phyloP scores from a whole-genome alignment of 1,140 invertebrate genomes.

The Mactra quadrangularis region DNA sequence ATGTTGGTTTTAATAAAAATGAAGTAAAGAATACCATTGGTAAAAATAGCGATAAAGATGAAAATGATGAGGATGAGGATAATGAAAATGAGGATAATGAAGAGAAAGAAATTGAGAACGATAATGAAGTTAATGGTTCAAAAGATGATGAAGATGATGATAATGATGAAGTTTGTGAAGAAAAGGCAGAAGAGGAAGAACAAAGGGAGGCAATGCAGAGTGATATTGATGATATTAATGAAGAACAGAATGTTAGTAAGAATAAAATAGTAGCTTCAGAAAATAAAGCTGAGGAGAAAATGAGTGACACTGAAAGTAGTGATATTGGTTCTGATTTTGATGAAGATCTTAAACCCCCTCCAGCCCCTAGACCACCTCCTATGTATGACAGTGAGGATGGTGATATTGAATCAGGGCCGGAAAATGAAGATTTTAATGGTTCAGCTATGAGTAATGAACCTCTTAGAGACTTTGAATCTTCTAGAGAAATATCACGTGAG shows the following conservation, averaged over 20 bases:
- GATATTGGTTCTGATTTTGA: slow-evolving; percentile 72
- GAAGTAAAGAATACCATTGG: background rate
- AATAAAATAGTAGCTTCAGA: slow-evolving; percentile 16
- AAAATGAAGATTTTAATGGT: slow-evolving; percentile 66
- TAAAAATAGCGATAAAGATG: background rate
- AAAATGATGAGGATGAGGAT: background rate
- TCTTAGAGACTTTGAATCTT: slow-evolving; percentile 71
- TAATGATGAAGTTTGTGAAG: background rate
- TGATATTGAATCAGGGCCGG: slow-evolving; percentile 72
- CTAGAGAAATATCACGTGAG: slow-evolving; percentile 66
- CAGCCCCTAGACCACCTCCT: slow-evolving; percentile 70
- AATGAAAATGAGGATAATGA: slow-evolving; percentile 22
- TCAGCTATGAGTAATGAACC: slow-evolving; percentile 63
- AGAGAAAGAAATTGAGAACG: slow-evolving; percentile 15
- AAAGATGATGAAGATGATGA: slow-evolving; percentile 30
- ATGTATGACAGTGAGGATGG: slow-evolving; percentile 73
- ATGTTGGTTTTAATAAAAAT: slow-evolving; percentile 3
- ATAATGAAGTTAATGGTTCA: slow-evolving; percentile 28
- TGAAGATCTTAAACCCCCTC: slow-evolving; percentile 69
- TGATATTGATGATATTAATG: slow-evolving; percentile 39
- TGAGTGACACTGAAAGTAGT: slow-evolving; percentile 69
- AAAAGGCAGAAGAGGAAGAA: slow-evolving; percentile 19
- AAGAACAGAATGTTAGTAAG: slow-evolving; percentile 28
- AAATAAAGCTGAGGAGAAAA: slow-evolving; percentile 45
- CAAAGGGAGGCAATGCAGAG: too few relatives aligned